Evolutionary conservation across 2,888 invertebrate species (phyloP), one percentile per base, ranked within the genome.

Genomic region (Drosophila buzzatii): DNA sequence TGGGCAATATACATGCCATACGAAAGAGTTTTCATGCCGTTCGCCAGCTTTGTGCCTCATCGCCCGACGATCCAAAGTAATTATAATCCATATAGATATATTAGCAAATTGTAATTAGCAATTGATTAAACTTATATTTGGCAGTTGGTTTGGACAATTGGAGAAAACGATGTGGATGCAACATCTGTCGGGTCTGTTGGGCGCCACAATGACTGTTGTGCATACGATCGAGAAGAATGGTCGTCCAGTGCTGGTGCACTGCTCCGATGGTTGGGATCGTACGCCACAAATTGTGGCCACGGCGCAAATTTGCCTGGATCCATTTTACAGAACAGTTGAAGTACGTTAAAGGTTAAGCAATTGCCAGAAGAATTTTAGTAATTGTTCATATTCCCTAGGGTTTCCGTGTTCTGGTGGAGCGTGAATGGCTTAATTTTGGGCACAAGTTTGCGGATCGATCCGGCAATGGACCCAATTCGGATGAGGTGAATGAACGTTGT

Each of bases 211-310:
- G 81, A 96, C 96, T 10, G 96, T 97, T 41, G 97, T 96, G 7
- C 96, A 96, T 70, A 96, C 97, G 0, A 95, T 98, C 70, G 96
- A 96, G 83, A 94, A 95, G 58, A 97, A 97, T 70, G 97, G 95
- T 20, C 95, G 98, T 57, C 98, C 99, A 9, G 99, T 98, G 62
- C 94, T 99, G 72, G 98, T 99, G 12, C 99, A 99, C 93, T 99
- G 99, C 93, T 98, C 98, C 3, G 99, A 99, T 94, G 99, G 99
- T 53, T 99, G 99, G 99, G 99, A 99, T 94, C 95, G 99, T 81
- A 99, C 99, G 65, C 98, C 99, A 52, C 99, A 99, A 94, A 97
- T 99, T 79, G 97, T 98, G 18, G 97, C 99, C 45, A 94, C 99
- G 59, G 98, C 98, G 16, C 97, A 99, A 93, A 94, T 99, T 47